Conservation (phyloP, 2,113 vertebrate genomes). For the Pelecanus crispus region DNA sequence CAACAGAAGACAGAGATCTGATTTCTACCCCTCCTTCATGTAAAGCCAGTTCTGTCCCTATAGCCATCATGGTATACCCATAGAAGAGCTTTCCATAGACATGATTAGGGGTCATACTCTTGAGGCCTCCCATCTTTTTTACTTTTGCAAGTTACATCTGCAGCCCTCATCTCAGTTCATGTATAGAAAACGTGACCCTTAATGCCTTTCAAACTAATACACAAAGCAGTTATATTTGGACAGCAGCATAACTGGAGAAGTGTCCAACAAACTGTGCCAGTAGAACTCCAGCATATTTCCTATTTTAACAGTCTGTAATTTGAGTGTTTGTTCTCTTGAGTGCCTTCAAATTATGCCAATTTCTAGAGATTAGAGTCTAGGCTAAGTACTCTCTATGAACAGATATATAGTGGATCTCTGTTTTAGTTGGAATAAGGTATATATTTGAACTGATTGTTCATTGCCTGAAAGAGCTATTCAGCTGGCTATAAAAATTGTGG, state of each 20-base stretch:
- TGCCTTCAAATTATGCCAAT: conserved; percentile 47
- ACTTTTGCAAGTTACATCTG: neutral
- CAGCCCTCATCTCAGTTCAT: neutral
- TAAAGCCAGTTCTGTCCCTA: neutral
- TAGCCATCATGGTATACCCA: fast-evolving
- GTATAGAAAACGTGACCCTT: neutral
- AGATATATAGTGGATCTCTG: conserved; percentile 14
- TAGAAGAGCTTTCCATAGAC: neutral
- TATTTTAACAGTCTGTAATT: conserved; percentile 45
- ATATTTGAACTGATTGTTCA: conserved; percentile 8
- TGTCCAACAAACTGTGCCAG: neutral
- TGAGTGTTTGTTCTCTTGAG: conserved; percentile 33
- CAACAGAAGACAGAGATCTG: neutral
- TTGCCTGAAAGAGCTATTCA: conserved; percentile 26
- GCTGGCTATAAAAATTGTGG: conserved; percentile 21
- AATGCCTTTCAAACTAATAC: neutral
- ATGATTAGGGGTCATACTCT: neutral
- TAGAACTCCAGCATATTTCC: conserved; percentile 26
- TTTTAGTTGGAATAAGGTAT: conserved; percentile 37
- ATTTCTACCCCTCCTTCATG: neutral
- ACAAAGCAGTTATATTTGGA: conserved; percentile 3
- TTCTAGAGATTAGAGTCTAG: conserved; percentile 38
- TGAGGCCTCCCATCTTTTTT: neutral
- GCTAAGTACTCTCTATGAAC: neutral
- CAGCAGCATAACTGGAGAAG: neutral